These are phyloP conservation scores for Oscarella lobularis DNA, from an alignment of 37 sponge, comb jelly and placozoan genomes.

Conservation along the genomic window DNA sequence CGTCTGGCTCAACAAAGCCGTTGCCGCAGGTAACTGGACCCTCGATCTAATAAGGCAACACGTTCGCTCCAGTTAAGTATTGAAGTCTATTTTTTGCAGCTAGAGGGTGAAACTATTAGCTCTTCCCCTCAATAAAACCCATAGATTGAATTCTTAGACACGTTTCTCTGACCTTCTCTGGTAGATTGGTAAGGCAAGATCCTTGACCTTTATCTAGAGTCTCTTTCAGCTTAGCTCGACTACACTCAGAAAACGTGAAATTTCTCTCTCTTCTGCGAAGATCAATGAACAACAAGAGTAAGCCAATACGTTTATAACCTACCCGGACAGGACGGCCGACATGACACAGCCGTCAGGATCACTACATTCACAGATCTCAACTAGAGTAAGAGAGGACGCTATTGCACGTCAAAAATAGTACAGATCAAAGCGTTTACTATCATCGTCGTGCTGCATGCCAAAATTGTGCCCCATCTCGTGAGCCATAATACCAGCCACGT, in stretches of 20 bases:
- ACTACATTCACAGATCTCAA: not conserved
- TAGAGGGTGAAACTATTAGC: no score
- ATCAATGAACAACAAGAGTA: not conserved
- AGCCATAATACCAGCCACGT: slow-evolving; percentile 18
- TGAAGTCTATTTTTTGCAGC: no score
- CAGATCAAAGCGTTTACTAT: no score
- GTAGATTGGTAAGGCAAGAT: not conserved
- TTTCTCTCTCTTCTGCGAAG: not conserved
- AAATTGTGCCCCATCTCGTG: slow-evolving; percentile 47
- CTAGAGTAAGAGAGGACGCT: no score
- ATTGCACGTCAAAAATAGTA: no score
- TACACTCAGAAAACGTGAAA: not conserved
- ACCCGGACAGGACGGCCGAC: not conserved
- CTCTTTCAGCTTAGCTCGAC: not conserved
- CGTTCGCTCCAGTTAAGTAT: no score
- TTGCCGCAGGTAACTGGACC: not conserved
- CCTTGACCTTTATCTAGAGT: not conserved
- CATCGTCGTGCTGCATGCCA: slow-evolving; percentile 36
- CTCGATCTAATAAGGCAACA: not conserved
- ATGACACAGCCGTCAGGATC: slow-evolving; percentile 4
- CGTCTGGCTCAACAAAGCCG: not conserved
- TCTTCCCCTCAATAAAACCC: no score
- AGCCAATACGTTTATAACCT: not conserved
- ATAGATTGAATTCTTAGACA: no score
- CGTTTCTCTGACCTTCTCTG: not conserved